These are phyloP conservation scores for Myotis myotis DNA, from an alignment of 2,797 vertebrate species.

Conservation along the genomic window DNA sequence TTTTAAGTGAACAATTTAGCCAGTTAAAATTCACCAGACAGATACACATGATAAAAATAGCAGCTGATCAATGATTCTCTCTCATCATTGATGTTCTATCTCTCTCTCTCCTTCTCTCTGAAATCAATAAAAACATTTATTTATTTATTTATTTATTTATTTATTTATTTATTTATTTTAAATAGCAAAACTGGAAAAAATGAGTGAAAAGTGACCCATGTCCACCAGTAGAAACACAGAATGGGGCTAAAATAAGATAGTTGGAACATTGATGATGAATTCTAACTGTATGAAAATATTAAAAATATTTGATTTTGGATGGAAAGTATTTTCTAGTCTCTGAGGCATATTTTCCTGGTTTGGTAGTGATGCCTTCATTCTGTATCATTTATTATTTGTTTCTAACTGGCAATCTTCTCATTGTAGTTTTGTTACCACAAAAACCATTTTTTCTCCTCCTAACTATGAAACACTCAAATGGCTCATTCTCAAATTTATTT, in stretches of 20 bases:
- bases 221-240: neutral
- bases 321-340: neutral
- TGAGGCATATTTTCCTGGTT: slow-evolving; percentile 6
- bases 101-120: no score
- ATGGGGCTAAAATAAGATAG: neutral
- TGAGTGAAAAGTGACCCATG: neutral
- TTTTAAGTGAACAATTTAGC: slow-evolving; percentile 67
- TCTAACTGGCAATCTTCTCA: neutral
- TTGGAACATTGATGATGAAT: neutral
- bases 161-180: no score
- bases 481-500: neutral
- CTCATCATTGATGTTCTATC: no score
- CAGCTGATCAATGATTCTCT: no score
- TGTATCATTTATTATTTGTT: slow-evolving; percentile 17
- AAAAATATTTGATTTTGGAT: neutral
- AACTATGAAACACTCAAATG: neutral
- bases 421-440: slow-evolving; percentile 12
- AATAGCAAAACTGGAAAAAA: neutral
- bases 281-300: neutral
- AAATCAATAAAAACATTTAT: no score
- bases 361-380: neutral
- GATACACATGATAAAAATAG: slow-evolving; percentile 31
- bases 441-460: neutral
- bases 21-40: slow-evolving; percentile 68
- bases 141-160: no score